Percentiles rank a stretch among this genome's conserved stretches.
These are phyloP conservation scores for Oncorhynchus kisutch DNA, from an alignment of 2,113 vertebrate genomes.

Conservation along the genomic window DNA sequence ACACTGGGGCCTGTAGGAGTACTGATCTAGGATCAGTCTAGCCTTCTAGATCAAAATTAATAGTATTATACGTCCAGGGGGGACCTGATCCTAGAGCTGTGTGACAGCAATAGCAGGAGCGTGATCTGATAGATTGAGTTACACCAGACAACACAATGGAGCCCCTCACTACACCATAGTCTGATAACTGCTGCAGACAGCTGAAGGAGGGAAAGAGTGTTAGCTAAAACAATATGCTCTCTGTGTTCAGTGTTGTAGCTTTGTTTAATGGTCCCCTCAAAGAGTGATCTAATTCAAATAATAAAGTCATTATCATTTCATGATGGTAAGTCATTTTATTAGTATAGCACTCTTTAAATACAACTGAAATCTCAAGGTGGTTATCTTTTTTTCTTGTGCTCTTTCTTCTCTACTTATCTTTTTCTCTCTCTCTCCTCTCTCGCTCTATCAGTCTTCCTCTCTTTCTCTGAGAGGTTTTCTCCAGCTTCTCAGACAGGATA, in stretches of 20 bases:
- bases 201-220: not conserved
- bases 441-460: constrained; percentile 72
- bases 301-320: not conserved
- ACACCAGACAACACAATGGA: not conserved
- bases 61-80: too few relatives aligned
- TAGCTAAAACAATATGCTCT: constrained; percentile 12
- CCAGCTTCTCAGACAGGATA: constrained; percentile 84
- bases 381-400: not conserved
- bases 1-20: not conserved
- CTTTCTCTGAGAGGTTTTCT: constrained; percentile 85
- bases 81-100: too few relatives aligned
- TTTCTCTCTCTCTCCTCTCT: too few relatives aligned
- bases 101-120: not conserved
- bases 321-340: not conserved
- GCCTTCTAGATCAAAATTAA: too few relatives aligned
- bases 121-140: not conserved
- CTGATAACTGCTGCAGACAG: constrained; percentile 5
- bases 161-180: not conserved
- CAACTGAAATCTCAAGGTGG: not conserved
- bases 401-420: not conserved
- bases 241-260: not conserved
- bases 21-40: too few relatives aligned
- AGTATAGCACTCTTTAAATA: not conserved
- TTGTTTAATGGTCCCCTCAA: not conserved
- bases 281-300: not conserved